Percentiles rank a stretch among this genome's conserved stretches.
Conservation (phyloP, 2,113 vertebrate genomes). For the Gobiocypris rarus region DNA sequence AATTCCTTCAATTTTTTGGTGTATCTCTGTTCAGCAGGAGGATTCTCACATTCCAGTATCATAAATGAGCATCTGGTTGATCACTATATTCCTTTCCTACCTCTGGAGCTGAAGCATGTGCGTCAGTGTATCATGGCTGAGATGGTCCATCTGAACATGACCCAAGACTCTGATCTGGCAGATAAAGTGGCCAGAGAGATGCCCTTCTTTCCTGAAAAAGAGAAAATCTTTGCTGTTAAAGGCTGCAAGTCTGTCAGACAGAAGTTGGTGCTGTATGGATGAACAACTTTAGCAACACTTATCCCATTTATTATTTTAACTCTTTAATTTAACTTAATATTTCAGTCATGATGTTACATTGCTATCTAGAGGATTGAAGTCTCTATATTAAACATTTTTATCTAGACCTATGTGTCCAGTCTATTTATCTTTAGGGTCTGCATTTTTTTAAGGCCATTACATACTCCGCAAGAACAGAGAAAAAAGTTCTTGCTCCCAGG, state of each 20-base stretch:
- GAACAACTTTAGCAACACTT: background rate
- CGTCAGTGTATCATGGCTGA: background rate
- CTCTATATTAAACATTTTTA: too few species aligned
- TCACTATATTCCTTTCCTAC: constrained; percentile 12
- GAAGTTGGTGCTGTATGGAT: background rate
- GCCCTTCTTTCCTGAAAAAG: background rate
- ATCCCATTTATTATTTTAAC: too few species aligned
- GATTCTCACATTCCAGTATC: background rate
- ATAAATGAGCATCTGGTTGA: background rate
- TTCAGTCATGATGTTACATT: too few species aligned
- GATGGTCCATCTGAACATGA: background rate
- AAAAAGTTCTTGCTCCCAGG: too few species aligned
- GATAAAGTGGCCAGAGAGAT: background rate
- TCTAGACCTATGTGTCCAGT: too few species aligned
- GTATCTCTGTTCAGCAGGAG: too few species aligned
- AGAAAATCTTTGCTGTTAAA: background rate
- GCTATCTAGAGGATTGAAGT: too few species aligned
- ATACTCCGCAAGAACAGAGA: too few species aligned
- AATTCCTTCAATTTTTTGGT: too few species aligned
- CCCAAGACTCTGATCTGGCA: background rate
- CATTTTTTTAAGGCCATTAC: too few species aligned
- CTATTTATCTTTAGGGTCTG: too few species aligned
- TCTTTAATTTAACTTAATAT: too few species aligned
- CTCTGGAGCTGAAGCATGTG: constrained; percentile 24
- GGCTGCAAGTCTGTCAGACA: constrained; percentile 24